Evolutionary conservation across 2,797 vertebrate species (phyloP), one percentile per base, ranked within the genome.

Genomic region (Sebastes trivittatus): DNA sequence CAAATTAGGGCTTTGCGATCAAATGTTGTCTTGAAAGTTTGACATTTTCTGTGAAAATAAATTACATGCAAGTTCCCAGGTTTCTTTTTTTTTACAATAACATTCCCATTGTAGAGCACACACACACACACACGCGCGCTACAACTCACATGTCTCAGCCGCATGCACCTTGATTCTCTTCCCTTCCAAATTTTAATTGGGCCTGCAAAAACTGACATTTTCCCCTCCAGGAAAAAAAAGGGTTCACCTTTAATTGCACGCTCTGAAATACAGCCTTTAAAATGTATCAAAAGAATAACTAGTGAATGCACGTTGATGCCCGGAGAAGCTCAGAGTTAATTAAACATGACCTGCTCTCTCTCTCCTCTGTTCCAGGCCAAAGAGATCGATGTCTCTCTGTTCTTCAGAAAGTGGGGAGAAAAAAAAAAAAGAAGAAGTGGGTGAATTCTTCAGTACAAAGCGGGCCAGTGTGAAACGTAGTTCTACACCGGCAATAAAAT

Each of bases 201-300:
- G 22, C 59, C 62, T 68, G 58, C 20, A 55, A 89, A 85, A 71
- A 72, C 55, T 67, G 56, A 34, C 67, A 60, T 83, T 84, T 60
- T 56, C 62, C 85, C 85, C 78, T 65, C 25, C 10, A 86, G 89
- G 72, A 25, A 23, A 8, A 16, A 16, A 8, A 38, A 38, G 34
- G 42, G 22, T 77, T 86, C 80, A 85, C 89, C 78, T 90, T 89
- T 90, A 93, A 92, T 90, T 89, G 88, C 80, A 9, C 9, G 74
- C 85, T 68, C 74, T 82, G 84, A 88, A 87, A 85, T n/a, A 20
- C 73, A 65, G 67, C 78, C 78, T 89, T 86, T 86, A 88, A 90
- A 93, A 91, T 74, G 88, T 81, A 91, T 92, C 81, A 92, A 93
- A 91, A 84, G 87, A 89, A 87, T 86, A 89, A 83, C 78, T 79